A percentile compares a stretch with the other conserved stretches of the same genome.
phyloP scores from a whole-genome alignment of 2,888 invertebrate species.

The Aphidoletes aphidimyza region DNA sequence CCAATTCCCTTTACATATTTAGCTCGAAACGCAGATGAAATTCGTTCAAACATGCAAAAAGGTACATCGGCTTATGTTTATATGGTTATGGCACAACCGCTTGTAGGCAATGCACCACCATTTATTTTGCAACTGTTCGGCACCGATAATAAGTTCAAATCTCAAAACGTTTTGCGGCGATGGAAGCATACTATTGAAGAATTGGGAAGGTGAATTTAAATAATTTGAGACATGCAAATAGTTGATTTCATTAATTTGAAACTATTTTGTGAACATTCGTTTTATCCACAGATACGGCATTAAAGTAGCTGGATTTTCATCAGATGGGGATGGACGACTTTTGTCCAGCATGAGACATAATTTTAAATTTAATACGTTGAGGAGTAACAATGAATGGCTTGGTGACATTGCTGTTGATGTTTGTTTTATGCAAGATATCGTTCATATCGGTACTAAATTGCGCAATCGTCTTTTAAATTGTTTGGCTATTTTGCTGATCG shows the following conservation, averaged over 20 bases:
- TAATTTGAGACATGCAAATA: background rate
- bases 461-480: background rate
- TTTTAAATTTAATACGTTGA: background rate
- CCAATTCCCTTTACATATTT: too few species aligned
- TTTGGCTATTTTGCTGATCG: background rate
- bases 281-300: background rate
- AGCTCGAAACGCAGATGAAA: too few species aligned
- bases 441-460: slow-evolving; percentile 21
- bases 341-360: background rate
- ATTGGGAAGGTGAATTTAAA: background rate
- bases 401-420: background rate
- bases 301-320: background rate
- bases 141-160: background rate
- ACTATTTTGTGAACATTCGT: background rate
- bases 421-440: slow-evolving; percentile 33
- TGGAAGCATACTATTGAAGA: background rate
- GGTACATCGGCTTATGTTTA: too few species aligned
- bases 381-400: background rate
- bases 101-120: background rate
- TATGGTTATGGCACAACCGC: background rate
- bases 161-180: background rate
- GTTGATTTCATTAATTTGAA: background rate
- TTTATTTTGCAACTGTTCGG: background rate
- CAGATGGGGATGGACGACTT: background rate
- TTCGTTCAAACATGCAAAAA: too few species aligned